Evolutionary conservation across 1,140 invertebrate species (phyloP), one percentile per base, ranked within the genome.

Genomic region (Cydia amplana): DNA sequence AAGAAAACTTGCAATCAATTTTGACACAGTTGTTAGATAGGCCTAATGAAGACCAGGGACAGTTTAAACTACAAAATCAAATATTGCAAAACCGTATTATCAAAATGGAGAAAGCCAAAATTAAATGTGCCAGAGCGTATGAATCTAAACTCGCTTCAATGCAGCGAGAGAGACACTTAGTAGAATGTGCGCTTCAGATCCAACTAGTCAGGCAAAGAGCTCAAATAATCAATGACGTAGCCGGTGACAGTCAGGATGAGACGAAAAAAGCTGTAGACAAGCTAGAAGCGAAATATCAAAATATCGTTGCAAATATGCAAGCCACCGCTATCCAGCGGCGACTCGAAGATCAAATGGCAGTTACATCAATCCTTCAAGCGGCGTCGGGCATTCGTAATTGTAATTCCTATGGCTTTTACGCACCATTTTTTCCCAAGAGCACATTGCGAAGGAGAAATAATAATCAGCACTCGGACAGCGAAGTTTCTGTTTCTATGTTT

Each of bases 271-370:
- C 85, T 23, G 75, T 92, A 20, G 85, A 86, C 14, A 92, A 91
- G 78, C 78, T 92, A 28, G 91, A 92, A 82, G 79, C 55, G n/a
- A 92, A 90, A 78, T 92, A 92, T 72, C 91, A 91, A 77, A 87
- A 89, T 14, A 89, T 92, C 9, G 86, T 92, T 46, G 88, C 87
- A 3, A 91, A 85, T 72, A 83, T 92, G 43, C 91, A 92, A 84
- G 83, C 87, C 4, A 90, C 90, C 0, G 88, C 90, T 43, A 88
- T 92, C 70, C 86, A 92, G 74, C 78, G 89, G 43, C 82, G 87
- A 78, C 82, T 91, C 64, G 89, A 90, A 74, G 91, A 92, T 77
- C 90, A 92, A 80, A 80, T 87, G 20, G 82, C 88, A 32, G 78
- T 92, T 23, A 87, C 90, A 78, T 84, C 88, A 16, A 80, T 92